Conservation (phyloP, 2,113 vertebrate genomes). For the Lasiurus cinereus region DNA sequence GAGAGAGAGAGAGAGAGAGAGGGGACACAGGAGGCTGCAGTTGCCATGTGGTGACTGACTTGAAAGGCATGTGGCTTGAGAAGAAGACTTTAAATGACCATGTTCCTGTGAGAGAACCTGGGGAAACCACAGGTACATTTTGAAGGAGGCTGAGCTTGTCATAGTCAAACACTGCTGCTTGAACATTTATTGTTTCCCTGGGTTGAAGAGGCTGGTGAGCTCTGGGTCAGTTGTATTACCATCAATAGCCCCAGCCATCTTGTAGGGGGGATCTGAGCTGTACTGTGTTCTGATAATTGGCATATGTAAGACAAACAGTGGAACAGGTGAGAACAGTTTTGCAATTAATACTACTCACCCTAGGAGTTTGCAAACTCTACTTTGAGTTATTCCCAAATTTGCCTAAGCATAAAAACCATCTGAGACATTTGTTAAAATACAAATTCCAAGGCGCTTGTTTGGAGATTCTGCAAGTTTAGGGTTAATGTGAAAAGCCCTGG, state of each 20-base stretch:
- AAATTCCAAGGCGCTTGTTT: neutral
- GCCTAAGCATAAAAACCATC: neutral
- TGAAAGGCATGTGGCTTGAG: neutral
- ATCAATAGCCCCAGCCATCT: neutral
- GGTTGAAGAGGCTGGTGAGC: neutral
- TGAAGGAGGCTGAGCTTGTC: neutral
- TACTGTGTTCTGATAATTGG: neutral
- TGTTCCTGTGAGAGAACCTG: neutral
- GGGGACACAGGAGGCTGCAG: neutral
- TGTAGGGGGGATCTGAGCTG: neutral
- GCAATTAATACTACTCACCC: neutral
- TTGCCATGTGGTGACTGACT: neutral
- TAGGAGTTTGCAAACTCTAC: neutral
- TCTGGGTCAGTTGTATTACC: neutral
- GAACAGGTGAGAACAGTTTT: neutral
- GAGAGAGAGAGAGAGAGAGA: too few relatives aligned
- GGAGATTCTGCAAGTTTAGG: neutral
- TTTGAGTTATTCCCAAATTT: constrained; percentile 16
- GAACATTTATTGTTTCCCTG: neutral
- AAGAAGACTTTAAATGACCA: neutral
- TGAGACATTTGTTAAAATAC: constrained; percentile 4
- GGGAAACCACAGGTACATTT: neutral
- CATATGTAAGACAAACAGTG: neutral
- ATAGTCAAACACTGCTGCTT: neutral
- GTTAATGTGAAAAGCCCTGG: neutral